Conservation (phyloP, 1,140 invertebrate species). For the Papilio aristodemus region DNA sequence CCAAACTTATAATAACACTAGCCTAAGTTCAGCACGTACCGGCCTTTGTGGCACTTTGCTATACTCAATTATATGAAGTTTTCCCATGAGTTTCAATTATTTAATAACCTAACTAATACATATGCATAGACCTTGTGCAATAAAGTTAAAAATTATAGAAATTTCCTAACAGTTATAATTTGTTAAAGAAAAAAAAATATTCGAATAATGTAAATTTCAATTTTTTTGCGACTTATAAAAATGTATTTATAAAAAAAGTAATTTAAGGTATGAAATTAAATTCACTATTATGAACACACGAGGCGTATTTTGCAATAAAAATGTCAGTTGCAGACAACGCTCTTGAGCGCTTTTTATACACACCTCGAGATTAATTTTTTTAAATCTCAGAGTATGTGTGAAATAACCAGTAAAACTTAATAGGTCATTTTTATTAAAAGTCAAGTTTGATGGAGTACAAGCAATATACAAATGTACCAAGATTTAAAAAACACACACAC, state of each 20-base stretch:
- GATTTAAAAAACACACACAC: no score
- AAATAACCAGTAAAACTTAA: conserved; percentile 7
- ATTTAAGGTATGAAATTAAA: no score
- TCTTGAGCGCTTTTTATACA: no score
- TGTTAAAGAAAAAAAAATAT: no score
- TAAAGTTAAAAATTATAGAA: not conserved
- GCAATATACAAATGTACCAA: no score
- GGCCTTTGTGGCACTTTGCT: conserved; percentile 23
- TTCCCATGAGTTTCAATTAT: conserved; percentile 13
- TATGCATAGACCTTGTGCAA: not conserved
- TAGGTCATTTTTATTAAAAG: not conserved
- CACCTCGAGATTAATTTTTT: no score
- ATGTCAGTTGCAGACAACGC: conserved; percentile 4
- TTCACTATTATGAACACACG: not conserved
- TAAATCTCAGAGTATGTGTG: conserved; percentile 14
- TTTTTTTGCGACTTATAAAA: no score
- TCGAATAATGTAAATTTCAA: no score
- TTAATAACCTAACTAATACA: conserved; percentile 6
- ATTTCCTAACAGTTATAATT: not conserved
- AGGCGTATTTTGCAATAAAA: conserved; percentile 8
- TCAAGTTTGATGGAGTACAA: not conserved
- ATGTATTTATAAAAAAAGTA: no score
- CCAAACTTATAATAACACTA: conserved; percentile 32
- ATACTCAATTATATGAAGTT: conserved; percentile 14
- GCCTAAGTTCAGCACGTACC: conserved; percentile 20